phyloP scores from a whole-genome alignment of 1,140 invertebrate species.

The Fopius arisanus region DNA sequence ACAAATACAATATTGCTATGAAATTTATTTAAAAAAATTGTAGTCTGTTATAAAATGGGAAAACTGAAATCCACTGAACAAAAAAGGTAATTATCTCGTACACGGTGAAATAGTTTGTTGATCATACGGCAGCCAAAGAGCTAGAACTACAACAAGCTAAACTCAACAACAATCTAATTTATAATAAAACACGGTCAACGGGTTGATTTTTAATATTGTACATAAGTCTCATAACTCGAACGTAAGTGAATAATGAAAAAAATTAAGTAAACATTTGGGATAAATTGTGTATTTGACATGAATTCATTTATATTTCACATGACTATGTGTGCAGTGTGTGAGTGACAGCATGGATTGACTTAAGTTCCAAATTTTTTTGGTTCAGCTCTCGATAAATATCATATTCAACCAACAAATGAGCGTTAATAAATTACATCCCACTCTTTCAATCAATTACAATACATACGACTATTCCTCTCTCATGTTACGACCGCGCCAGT shows the following conservation, averaged over 20 bases:
- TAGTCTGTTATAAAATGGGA: no score
- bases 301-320: neutral
- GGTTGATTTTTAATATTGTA: slow-evolving; percentile 23
- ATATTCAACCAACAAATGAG: neutral
- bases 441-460: neutral
- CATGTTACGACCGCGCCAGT: neutral
- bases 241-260: neutral
- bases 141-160: slow-evolving; percentile 47
- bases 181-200: slow-evolving; percentile 41
- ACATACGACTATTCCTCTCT: neutral
- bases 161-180: slow-evolving; percentile 44
- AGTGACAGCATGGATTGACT: no score
- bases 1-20: no score
- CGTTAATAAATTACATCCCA: neutral
- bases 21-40: no score
- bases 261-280: neutral
- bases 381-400: neutral
- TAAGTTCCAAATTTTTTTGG: no score
- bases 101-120: slow-evolving; percentile 37
- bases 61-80: no score
- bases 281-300: neutral
- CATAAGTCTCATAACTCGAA: neutral
- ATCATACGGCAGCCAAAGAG: slow-evolving; percentile 40
- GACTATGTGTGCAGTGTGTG: neutral
- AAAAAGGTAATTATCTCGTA: neutral